Base-by-base conservation (phyloP, 2,113 vertebrate species). In the Conger conger region DNA sequence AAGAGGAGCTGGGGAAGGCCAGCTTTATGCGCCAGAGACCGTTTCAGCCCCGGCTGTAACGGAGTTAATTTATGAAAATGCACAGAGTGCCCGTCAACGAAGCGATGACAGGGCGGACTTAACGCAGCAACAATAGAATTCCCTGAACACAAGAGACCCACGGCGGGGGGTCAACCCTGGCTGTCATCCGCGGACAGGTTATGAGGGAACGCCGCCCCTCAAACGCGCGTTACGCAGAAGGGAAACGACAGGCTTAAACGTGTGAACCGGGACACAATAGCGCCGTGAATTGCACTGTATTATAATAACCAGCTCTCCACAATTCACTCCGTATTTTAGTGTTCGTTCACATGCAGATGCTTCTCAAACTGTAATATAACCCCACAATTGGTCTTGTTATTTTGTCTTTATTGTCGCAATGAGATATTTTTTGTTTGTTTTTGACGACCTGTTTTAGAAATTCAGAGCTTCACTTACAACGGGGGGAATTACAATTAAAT, bases 51-150 rank as follows among this genome's bases (percentile, higher is more conserved):
- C 15, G 0, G 13, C 82, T 16, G 83, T 82, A 76, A 86, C 60
- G 73, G 73, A 45, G 81, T 85, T 85, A 35, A 85, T 87, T 82
- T 87, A 78, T 76, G 30, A 84, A 82, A 38, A 82, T 80, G 83
- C n/a, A 54, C 16, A 68, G 83, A 86, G 80, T 38, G 45, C 53
- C 68, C 45, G 36, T 81, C 77, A 83, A 33, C 23, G 78, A 85
- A 79, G 85, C 83, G 86, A 81, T 87, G 87, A 86, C 87, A 86
- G 86, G 30, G 13, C 50, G 45, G 83, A 84, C 81, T 83, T 86
- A 85, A 83, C 83, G 23, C 81, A 76, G 83, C 79, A 82, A 85
- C 86, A 68, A 82, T 45, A 38, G 76, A 73, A 83, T 85, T 88
- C 87, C 80, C 85, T 16, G n/a, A 60, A 73, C 68, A 79, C 27